These are phyloP conservation scores for Gopherus flavomarginatus DNA, from an alignment of 2,113 vertebrate genomes.

Conservation along the genomic window DNA sequence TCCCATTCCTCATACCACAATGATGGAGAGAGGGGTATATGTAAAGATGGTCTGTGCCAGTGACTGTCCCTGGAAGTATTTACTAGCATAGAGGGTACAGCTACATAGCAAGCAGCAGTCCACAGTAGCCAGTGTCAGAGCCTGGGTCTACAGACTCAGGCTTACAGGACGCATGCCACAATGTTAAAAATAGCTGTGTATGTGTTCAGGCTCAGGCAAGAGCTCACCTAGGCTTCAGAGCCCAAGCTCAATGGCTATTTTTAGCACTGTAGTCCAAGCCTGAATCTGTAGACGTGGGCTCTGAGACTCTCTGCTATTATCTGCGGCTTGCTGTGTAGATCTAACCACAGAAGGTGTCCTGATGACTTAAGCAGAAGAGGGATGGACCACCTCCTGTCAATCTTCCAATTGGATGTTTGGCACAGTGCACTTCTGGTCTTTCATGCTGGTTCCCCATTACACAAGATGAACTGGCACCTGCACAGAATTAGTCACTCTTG, in stretches of 20 bases:
- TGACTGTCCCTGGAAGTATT: background rate
- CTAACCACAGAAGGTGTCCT: background rate
- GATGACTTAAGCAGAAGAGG: background rate
- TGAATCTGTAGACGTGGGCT: background rate
- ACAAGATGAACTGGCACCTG: fast-evolving
- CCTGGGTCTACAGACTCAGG: background rate
- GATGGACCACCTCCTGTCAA: background rate
- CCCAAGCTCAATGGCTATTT: background rate
- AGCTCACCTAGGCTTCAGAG: background rate
- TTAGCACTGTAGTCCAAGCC: background rate
- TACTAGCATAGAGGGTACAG: background rate
- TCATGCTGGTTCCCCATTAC: background rate
- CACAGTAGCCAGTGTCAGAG: background rate
- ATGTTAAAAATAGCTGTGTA: background rate
- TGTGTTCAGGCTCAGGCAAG: background rate
- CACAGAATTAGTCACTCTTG: background rate
- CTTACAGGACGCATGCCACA: background rate
- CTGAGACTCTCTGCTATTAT: background rate
- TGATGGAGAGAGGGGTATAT: background rate
- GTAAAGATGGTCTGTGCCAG: background rate
- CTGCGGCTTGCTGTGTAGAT: background rate
- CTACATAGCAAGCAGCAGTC: background rate
- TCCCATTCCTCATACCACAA: fast-evolving
- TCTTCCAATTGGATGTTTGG: background rate
- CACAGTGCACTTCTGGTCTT: background rate